Conservation (phyloP, 2,113 vertebrate species). For the Proterorhinus semilunaris region DNA sequence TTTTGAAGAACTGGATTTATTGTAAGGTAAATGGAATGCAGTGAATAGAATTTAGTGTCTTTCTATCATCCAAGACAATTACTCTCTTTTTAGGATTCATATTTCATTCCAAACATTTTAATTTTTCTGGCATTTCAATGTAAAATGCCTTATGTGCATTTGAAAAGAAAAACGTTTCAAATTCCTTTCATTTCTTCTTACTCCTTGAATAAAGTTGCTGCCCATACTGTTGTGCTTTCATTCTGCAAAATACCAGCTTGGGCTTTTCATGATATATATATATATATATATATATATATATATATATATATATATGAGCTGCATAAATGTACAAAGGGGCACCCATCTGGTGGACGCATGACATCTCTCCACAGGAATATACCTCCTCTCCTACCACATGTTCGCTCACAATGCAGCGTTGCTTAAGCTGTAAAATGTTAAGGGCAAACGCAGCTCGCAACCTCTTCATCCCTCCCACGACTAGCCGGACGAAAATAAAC, state of each 20-base stretch:
- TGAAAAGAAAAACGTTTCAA: too few relatives aligned
- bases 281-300: constrained; percentile 5
- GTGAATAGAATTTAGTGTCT: too few relatives aligned
- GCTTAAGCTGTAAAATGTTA: constrained; percentile 6
- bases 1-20: too few relatives aligned
- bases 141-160: too few relatives aligned
- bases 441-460: constrained; percentile 26
- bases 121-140: too few relatives aligned
- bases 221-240: background rate
- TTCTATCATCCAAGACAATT: too few relatives aligned
- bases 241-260: background rate
- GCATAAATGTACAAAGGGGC: background rate
- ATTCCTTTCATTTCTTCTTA: too few relatives aligned
- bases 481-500: constrained; percentile 42
- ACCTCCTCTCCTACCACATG: background rate
- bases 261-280: constrained; percentile 5
- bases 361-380: background rate
- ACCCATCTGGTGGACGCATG: background rate
- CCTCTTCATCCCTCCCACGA: constrained; percentile 38
- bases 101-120: too few relatives aligned
- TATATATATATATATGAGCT: background rate
- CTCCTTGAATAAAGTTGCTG: background rate
- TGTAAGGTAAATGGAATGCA: too few relatives aligned
- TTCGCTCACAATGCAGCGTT: background rate
- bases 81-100: too few relatives aligned